Conservation (phyloP, 2,797 vertebrate species). For the Podarcis siculus region DNA sequence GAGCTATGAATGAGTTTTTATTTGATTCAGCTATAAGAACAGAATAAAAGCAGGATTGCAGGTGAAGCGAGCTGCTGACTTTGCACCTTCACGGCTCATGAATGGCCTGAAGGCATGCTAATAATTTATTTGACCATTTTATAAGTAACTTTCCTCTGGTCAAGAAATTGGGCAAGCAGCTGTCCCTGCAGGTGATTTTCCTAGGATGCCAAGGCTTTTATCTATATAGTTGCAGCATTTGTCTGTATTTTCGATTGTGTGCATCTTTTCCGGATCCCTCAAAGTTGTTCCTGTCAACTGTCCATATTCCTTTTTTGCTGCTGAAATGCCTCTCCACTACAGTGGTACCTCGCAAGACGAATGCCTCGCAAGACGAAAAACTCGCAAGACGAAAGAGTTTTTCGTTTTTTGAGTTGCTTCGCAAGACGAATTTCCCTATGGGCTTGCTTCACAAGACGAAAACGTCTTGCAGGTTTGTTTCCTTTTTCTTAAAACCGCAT, state of each 20-base stretch:
- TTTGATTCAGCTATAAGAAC: slow-evolving; percentile 34
- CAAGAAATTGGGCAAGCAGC: slow-evolving; percentile 20
- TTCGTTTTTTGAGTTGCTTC: too few species aligned
- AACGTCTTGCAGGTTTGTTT: too few species aligned
- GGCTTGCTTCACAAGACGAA: too few species aligned
- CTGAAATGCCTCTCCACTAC: neutral
- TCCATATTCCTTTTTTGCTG: neutral
- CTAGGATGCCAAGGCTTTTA: slow-evolving; percentile 46
- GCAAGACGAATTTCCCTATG: too few species aligned
- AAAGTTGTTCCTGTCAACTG: slow-evolving; percentile 23
- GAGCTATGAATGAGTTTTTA: slow-evolving; percentile 40
- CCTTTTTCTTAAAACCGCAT: too few species aligned
- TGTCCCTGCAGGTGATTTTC: slow-evolving; percentile 39
- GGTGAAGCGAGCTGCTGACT: slow-evolving; percentile 29
- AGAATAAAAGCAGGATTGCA: slow-evolving; percentile 15
- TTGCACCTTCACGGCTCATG: slow-evolving; percentile 9
- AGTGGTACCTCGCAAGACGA: too few species aligned
- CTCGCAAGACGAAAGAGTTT: too few species aligned
- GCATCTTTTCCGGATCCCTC: slow-evolving; percentile 7
- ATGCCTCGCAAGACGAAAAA: too few species aligned
- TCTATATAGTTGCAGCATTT: slow-evolving; percentile 19
- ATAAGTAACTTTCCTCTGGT: slow-evolving; percentile 13
- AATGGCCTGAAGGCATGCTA: slow-evolving; percentile 22
- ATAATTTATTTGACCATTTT: slow-evolving; percentile 55
- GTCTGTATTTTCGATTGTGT: slow-evolving; percentile 2